Base-by-base conservation (phyloP, 2,113 vertebrate genomes). In the Corythaixoides concolor region DNA sequence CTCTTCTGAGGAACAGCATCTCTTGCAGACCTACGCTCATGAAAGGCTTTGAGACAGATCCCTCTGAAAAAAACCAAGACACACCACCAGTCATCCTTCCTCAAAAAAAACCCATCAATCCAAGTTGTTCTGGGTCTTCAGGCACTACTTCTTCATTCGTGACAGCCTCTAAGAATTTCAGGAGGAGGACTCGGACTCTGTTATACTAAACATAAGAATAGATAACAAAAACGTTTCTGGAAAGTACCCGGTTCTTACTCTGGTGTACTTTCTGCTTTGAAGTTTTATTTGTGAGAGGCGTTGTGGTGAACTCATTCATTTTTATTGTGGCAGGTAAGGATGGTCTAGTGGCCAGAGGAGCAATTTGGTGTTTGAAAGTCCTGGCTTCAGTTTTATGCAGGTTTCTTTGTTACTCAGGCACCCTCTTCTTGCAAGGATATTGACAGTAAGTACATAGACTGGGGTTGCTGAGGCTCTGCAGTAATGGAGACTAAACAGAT, bases 101-200 rank as follows among this genome's bases (percentile, higher is more conserved):
- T 43, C 4, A 26, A n/a, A 63, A 60, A 59, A 39, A 17, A 10
- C 0, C 6, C 15, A 24, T 11, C 9, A 9, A 0, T 62, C 21
- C 18, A 52, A 22, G 7, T 68, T 78, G 7, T 68, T 78, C 14
- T 75, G 35, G 3, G 35, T 27, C 15, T 55, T 94, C 26, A 59
- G 15, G 13, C 2, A 8, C 26, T 85, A 74, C 77, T 55, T 30
- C 11, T 64, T 72, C 35, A 23, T 47, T 89, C 89, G 17, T 72
- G 20, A 18, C 53, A 53, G 6, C 20, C 19, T 76, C 41, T n/a
- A 62, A 52, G 19, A 70, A 49, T 63, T 88, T 14, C 47, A 82
- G 45, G 5, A 81, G 68, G 8, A 86, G 17, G 41, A 50, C n/a
- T n/a, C n/a, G 6, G 22, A 73, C n/a, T 84, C 59, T 5, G 15